These are phyloP conservation scores for Xiphophorus couchianus DNA, from an alignment of 2,113 vertebrate genomes.

Conservation along the genomic window DNA sequence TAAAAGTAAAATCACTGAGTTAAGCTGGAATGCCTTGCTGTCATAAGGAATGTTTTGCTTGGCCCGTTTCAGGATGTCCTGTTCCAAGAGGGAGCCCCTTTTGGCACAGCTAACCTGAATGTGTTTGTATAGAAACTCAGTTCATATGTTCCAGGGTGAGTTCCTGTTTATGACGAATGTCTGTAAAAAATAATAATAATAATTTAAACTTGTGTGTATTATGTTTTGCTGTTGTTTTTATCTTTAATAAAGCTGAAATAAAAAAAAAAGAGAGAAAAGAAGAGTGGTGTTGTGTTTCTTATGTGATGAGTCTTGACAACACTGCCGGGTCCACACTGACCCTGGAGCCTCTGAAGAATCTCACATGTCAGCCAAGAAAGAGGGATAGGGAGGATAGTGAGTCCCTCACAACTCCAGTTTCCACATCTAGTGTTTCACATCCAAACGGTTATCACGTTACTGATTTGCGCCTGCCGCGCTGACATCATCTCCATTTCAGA, in stretches of 20 bases:
- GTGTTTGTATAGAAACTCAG: slow-evolving; percentile 54
- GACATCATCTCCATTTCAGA: slow-evolving; percentile 67
- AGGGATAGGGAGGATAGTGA: slow-evolving; percentile 57
- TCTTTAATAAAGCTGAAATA: slow-evolving; percentile 68
- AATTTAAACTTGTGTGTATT: slow-evolving; percentile 39
- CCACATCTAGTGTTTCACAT: slow-evolving; percentile 67
- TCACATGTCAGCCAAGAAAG: slow-evolving; percentile 64
- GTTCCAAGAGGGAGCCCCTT: slow-evolving; percentile 76
- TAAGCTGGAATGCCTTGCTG: slow-evolving; percentile 68
- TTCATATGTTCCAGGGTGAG: slow-evolving; percentile 52
- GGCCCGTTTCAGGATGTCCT: slow-evolving; percentile 73
- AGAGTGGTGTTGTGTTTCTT: slow-evolving; percentile 45
- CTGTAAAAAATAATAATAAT: slow-evolving; percentile 36
- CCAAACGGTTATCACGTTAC: slow-evolving; percentile 67
- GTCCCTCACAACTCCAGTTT: slow-evolving; percentile 69
- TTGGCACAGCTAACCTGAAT: slow-evolving; percentile 51
- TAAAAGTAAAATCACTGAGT: slow-evolving; percentile 66
- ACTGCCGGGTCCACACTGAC: slow-evolving; percentile 42
- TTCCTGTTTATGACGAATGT: slow-evolving; percentile 37
- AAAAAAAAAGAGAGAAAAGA: slow-evolving; percentile 16
- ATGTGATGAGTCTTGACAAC: slow-evolving; percentile 49
- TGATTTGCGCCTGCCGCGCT: slow-evolving; percentile 53
- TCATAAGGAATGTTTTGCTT: slow-evolving; percentile 72
- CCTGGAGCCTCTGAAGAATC: slow-evolving; percentile 65
- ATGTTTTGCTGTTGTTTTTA: slow-evolving; percentile 27